Percentiles rank a stretch among this genome's conserved stretches.
Conservation (phyloP, 2,113 vertebrate species). For the Nycticorax nycticorax region DNA sequence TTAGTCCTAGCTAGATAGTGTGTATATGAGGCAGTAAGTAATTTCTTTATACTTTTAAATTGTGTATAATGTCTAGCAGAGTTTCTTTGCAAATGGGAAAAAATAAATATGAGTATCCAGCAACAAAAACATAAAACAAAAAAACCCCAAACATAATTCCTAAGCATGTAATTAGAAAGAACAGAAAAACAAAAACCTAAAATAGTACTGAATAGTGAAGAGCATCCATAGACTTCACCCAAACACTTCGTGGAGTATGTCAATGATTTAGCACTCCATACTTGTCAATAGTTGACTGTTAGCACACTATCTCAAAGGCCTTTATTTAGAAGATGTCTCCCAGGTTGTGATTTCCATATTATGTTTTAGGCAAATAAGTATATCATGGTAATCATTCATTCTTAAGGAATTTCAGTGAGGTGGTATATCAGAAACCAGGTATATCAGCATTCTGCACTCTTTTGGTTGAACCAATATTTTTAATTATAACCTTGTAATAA, state of each 20-base stretch:
- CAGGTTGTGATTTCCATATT: neutral
- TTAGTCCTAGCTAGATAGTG: neutral
- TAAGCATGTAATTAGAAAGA: neutral
- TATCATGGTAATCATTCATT: neutral
- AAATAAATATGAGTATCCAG: neutral
- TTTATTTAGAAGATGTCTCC: neutral
- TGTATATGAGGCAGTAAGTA: neutral
- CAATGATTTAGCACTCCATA: neutral
- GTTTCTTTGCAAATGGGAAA: neutral
- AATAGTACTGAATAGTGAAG: neutral
- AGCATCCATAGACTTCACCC: neutral
- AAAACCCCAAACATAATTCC: neutral
- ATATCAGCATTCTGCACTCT: neutral
- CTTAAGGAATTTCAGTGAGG: neutral
- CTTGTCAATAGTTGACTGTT: neutral
- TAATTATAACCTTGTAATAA: neutral
- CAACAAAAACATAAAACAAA: neutral
- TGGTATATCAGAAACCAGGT: neutral
- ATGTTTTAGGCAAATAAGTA: neutral
- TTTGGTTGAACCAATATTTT: neutral
- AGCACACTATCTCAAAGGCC: neutral
- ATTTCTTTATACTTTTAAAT: neutral
- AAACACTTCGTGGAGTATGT: neutral
- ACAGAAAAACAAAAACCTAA: neutral
- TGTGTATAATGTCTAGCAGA: neutral